Percentiles rank a stretch among this genome's conserved stretches.
These are phyloP conservation scores for Oenanthe melanoleuca DNA, from an alignment of 2,113 vertebrate species.

Conservation along the genomic window DNA sequence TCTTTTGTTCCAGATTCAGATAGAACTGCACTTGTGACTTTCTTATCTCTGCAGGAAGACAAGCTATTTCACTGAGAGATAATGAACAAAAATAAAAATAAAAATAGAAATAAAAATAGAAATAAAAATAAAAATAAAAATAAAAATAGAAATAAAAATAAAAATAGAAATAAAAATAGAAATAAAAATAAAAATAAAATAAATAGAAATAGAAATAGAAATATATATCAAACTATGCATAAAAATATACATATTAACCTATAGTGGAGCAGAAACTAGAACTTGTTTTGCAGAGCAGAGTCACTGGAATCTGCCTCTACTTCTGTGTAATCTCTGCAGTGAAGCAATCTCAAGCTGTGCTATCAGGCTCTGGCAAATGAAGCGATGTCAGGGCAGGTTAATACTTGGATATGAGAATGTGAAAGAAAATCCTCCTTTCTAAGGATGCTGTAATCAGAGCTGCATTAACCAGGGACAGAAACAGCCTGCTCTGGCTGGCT, in stretches of 20 bases:
- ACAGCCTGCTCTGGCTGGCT: not conserved
- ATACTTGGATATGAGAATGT: not conserved
- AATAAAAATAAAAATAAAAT: no score
- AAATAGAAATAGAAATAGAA: not conserved
- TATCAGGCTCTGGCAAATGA: not conserved
- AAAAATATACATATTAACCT: not conserved
- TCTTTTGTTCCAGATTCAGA: not conserved
- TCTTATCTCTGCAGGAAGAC: not conserved
- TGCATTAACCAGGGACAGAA: not conserved
- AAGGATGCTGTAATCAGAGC: not conserved
- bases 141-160: not conserved
- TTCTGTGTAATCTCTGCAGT: not conserved
- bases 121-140: no score
- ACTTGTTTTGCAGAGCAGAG: not conserved
- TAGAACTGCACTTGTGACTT: not conserved
- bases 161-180: no score
- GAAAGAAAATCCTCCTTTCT: conserved; percentile 19
- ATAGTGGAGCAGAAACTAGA: not conserved
- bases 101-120: no score
- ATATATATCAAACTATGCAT: not conserved
- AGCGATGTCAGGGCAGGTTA: conserved; percentile 7
- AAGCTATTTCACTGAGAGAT: not conserved
- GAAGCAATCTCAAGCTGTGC: not conserved
- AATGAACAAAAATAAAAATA: no score
- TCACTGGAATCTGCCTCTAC: not conserved